Percentiles rank a stretch among this genome's conserved stretches.
These are phyloP conservation scores for Paralichthys olivaceus DNA, from an alignment of 2,113 vertebrate genomes.

Conservation along the genomic window DNA sequence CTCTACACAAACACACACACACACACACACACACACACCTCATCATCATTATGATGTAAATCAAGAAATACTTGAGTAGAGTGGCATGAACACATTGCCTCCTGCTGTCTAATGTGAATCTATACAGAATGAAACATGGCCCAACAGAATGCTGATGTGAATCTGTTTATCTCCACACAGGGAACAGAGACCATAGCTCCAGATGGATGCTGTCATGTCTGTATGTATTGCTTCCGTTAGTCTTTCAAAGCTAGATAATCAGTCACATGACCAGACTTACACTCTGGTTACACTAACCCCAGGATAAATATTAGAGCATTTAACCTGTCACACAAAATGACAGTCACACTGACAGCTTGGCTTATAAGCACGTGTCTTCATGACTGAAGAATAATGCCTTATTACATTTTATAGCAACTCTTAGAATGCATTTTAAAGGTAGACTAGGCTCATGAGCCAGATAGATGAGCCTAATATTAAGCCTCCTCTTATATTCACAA, in stretches of 20 bases:
- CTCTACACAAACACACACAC: slow-evolving; percentile 7
- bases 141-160: not conserved
- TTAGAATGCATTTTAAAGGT: too few relatives aligned
- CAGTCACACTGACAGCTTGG: not conserved
- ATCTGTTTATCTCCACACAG: slow-evolving; percentile 47
- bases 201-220: slow-evolving; percentile 72
- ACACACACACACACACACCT: slow-evolving; percentile 4
- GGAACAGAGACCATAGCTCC: slow-evolving; percentile 63
- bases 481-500: too few relatives aligned
- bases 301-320: not conserved
- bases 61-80: too few relatives aligned
- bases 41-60: too few relatives aligned
- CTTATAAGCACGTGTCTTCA: too few relatives aligned
- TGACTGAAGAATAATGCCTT: too few relatives aligned
- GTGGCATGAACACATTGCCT: not conserved
- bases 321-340: not conserved
- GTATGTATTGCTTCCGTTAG: slow-evolving; percentile 57
- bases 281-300: not conserved
- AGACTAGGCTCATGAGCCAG: too few relatives aligned
- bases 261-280: not conserved
- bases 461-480: too few relatives aligned
- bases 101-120: not conserved
- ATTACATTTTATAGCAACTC: too few relatives aligned
- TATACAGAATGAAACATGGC: not conserved
- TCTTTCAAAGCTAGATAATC: not conserved